These are phyloP conservation scores for Erpobdella octoculata DNA, from an alignment of 2,888 invertebrate species.

Conservation along the genomic window DNA sequence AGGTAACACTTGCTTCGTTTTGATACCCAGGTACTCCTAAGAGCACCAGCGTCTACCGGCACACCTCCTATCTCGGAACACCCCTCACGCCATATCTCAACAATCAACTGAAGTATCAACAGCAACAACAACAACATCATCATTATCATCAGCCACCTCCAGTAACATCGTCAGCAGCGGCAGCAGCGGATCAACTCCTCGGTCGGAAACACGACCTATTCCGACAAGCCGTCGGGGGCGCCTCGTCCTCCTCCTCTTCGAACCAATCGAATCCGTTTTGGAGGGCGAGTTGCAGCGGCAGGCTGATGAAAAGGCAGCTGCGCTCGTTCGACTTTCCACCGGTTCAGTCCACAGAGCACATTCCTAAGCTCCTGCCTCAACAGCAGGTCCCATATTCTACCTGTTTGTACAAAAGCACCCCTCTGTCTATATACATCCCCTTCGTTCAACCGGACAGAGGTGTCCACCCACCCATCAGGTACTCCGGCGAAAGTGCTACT, in stretches of 20 bases:
- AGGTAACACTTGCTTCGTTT: too few relatives aligned
- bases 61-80: constrained; percentile 9
- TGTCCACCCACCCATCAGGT: not conserved
- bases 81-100: not conserved
- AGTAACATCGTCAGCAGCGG: not conserved
- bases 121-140: constrained; percentile 2
- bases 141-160: not conserved
- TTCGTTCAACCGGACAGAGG: not conserved
- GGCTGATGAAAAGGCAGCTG: constrained; percentile 4
- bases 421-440: not conserved
- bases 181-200: not conserved
- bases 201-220: not conserved
- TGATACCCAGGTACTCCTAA: constrained; percentile 10
- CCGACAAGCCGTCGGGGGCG: not conserved
- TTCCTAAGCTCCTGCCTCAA: not conserved
- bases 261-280: not conserved
- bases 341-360: not conserved
- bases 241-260: not conserved
- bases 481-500: not conserved
- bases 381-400: not conserved
- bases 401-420: constrained; percentile 3
- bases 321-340: not conserved
- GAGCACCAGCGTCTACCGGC: not conserved
- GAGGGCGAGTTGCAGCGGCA: constrained; percentile 8
- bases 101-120: not conserved